Evolutionary conservation across 2,113 vertebrate species (phyloP), one percentile per base, ranked within the genome.

Genomic region (Symphodus melops): DNA sequence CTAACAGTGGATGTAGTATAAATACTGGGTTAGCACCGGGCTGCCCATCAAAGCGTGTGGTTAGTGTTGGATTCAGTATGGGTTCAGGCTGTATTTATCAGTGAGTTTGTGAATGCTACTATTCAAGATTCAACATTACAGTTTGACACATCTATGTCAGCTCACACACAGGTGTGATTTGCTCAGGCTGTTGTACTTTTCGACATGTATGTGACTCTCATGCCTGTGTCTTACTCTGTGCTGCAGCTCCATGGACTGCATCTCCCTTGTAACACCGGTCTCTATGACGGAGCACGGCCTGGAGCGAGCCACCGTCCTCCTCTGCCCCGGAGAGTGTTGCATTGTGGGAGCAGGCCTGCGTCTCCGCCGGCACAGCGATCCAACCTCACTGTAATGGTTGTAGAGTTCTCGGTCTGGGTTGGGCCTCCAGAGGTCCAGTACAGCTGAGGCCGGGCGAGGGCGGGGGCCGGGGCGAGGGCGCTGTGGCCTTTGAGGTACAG

Each of bases 201-300:
- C 28, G 12, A 36, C 53, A 37, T 36, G 28, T 51, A 7, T 58
- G 74, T 71, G 28, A 46, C 53, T 72, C 12, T 53, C 36, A 82
- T 73, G 64, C 53, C 67, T 41, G 85, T 75, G 84, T 82, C 92
- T 93, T 93, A 93, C 92, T 92, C 87, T 88, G 89, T 85, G 83
- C 60, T 89, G 85, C 77, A 86, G 73, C 85, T 89, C 90, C 83
- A 42, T 82, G 69, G 91, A 77, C 72, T 89, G 87, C 8, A 66
- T 86, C 89, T 91, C 90, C 84, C 81, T 89, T 89, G 89, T 83
- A 75, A 89, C 87, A 80, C 90, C 84, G 83, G 86, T 87, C 81
- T 92, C 91, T 90, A 92, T 92, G 89, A 92, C 91, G 54, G 92
- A 93, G 82, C 82, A 86, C 21, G 92, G 92, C 86, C 92, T 86